Conservation (phyloP, 2,888 invertebrate genomes). For the Orchestes rusci region DNA sequence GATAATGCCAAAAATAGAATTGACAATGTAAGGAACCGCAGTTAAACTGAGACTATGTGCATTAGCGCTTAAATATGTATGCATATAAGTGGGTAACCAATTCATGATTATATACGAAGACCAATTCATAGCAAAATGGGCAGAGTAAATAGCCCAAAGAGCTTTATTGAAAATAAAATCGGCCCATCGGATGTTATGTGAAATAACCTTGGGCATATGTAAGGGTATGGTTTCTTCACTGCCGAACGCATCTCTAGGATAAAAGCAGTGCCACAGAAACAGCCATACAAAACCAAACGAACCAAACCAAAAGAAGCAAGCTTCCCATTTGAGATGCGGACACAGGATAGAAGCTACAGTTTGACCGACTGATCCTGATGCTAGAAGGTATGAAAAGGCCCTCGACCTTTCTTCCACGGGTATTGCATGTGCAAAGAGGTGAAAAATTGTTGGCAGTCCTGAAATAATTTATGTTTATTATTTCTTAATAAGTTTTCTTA, state of each 20-base stretch:
- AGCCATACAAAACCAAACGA: constrained; percentile 62
- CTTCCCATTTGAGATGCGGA: constrained; percentile 60
- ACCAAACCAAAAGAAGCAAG: constrained; percentile 63
- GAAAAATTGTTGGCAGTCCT: constrained; percentile 70
- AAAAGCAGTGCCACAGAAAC: constrained; percentile 55
- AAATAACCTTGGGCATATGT: constrained; percentile 50
- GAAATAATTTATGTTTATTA: too few species aligned
- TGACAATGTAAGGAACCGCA: constrained; percentile 66
- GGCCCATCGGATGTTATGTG: constrained; percentile 53
- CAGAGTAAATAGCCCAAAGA: constrained; percentile 65
- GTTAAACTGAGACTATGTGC: constrained; percentile 64
- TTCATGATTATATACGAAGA: constrained; percentile 73
- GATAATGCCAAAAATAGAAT: constrained; percentile 61
- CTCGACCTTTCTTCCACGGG: constrained; percentile 64
- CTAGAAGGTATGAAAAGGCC: constrained; percentile 66
- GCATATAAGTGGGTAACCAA: constrained; percentile 68
- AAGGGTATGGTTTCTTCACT: constrained; percentile 51
- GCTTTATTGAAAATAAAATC: constrained; percentile 62
- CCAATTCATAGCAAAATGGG: constrained; percentile 77
- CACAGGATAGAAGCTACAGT: constrained; percentile 66
- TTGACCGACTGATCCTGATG: constrained; percentile 68
- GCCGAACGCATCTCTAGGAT: constrained; percentile 48
- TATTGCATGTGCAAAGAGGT: constrained; percentile 64
- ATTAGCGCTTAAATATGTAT: constrained; percentile 55
- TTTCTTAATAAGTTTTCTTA: too few species aligned